Conservation (phyloP, 2,888 invertebrate species). For the Cepaea hortensis region DNA sequence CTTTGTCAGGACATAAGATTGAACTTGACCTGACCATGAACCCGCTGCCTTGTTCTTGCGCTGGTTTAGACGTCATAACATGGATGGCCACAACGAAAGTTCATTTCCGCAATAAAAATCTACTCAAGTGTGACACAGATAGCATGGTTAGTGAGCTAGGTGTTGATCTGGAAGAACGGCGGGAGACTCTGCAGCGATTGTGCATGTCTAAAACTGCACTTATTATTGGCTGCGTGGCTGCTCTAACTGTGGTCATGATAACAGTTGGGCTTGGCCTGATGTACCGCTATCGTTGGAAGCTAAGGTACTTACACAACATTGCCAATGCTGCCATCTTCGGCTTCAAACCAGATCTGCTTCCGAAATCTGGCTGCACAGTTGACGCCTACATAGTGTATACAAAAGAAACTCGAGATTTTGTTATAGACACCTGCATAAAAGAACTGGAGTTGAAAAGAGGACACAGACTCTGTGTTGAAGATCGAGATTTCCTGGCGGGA, state of each 20-base stretch:
- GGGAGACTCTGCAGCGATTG: neutral
- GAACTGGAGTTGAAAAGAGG: constrained; percentile 38
- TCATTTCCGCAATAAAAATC: neutral
- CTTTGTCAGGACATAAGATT: neutral
- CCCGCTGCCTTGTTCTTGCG: constrained; percentile 34
- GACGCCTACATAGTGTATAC: constrained; percentile 46
- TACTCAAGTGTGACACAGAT: neutral
- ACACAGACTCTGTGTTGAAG: constrained; percentile 38
- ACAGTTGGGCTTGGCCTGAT: neutral
- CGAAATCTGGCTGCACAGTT: constrained; percentile 16
- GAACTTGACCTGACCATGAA: constrained; percentile 13
- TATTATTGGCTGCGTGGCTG: constrained; percentile 11
- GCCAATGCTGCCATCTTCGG: constrained; percentile 6
- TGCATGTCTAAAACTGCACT: constrained; percentile 1
- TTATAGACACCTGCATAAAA: constrained; percentile 13
- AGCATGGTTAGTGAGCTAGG: neutral
- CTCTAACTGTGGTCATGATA: neutral
- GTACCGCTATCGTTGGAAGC: constrained; percentile 33
- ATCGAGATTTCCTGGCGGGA: constrained; percentile 44
- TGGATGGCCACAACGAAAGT: constrained; percentile 37
- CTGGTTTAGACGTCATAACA: constrained; percentile 8
- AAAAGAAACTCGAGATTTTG: constrained; percentile 21
- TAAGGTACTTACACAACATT: constrained; percentile 23
- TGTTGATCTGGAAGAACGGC: neutral
- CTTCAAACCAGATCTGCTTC: neutral